Conservation (phyloP, 2,797 vertebrate species). For the Orestias chungarensis region DNA sequence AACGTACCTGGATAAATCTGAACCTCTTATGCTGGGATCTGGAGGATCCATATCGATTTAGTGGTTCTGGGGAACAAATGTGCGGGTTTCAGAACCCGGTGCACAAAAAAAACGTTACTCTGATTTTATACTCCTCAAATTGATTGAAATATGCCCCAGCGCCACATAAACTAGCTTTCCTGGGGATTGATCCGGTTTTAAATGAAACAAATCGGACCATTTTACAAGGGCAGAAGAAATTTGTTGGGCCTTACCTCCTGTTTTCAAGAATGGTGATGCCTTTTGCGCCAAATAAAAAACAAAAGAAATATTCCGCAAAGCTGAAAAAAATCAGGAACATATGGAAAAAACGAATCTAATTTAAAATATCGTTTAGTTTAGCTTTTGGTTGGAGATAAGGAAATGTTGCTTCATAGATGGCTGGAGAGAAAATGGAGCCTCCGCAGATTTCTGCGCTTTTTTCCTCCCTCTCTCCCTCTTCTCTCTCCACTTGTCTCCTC, state of each 20-base stretch:
- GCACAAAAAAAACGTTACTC: not conserved
- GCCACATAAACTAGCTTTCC: no score
- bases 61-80: constrained; percentile 13
- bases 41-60: constrained; percentile 7
- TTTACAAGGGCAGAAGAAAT: not conserved
- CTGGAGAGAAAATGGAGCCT: constrained; percentile 48
- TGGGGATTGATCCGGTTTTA: no score
- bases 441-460: constrained; percentile 39
- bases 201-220: no score
- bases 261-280: not conserved
- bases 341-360: not conserved
- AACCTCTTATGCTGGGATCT: not conserved
- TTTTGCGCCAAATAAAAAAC: not conserved
- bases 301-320: not conserved
- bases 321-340: not conserved
- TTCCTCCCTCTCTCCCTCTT: constrained; percentile 12
- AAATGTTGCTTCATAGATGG: constrained; percentile 1
- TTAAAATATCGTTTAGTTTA: not conserved
- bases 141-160: no score
- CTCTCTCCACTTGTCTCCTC: not conserved
- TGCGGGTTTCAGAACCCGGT: not conserved
- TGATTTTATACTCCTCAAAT: no score
- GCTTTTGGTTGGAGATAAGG: not conserved
- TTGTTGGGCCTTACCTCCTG: not conserved
- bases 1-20: not conserved